These are phyloP conservation scores for Seriola aureovittata DNA, from an alignment of 2,113 vertebrate species.

Conservation along the genomic window DNA sequence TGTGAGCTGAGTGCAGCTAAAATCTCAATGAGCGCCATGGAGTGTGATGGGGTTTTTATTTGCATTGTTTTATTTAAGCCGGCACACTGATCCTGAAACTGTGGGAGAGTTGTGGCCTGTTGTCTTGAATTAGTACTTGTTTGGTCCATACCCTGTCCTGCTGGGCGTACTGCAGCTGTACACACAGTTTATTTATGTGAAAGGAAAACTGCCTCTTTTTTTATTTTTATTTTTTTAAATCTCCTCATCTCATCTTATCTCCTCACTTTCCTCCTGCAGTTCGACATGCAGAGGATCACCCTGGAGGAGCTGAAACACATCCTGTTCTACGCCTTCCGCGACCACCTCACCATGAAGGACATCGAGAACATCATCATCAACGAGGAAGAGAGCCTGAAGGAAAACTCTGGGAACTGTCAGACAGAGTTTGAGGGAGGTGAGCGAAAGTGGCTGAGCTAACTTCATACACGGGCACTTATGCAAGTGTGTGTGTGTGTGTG, in stretches of 20 bases:
- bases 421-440: slow-evolving; percentile 96
- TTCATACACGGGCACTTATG: background rate
- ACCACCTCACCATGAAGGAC: slow-evolving; percentile 99
- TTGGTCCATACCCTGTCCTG: background rate
- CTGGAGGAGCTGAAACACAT: slow-evolving; percentile 99
- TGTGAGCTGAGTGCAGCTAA: background rate
- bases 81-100: background rate
- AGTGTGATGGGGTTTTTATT: background rate
- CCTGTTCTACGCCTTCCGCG: slow-evolving; percentile 97
- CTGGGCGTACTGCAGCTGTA: background rate
- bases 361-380: slow-evolving; percentile 99
- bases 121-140: background rate
- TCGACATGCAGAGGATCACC: slow-evolving; percentile 98
- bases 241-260: background rate
- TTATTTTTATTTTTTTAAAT: background rate
- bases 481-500: slow-evolving; percentile 26
- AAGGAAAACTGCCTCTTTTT: background rate
- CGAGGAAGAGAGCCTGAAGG: slow-evolving; percentile 97
- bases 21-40: background rate
- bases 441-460: slow-evolving; percentile 1
- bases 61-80: slow-evolving; percentile 3
- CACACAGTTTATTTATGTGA: slow-evolving; percentile 6
- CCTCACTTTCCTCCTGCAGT: slow-evolving; percentile 83
- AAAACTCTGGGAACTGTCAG: slow-evolving; percentile 96
- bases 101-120: background rate